phyloP scores from a whole-genome alignment of 2,797 vertebrate species.

The Sebastes trivittatus region DNA sequence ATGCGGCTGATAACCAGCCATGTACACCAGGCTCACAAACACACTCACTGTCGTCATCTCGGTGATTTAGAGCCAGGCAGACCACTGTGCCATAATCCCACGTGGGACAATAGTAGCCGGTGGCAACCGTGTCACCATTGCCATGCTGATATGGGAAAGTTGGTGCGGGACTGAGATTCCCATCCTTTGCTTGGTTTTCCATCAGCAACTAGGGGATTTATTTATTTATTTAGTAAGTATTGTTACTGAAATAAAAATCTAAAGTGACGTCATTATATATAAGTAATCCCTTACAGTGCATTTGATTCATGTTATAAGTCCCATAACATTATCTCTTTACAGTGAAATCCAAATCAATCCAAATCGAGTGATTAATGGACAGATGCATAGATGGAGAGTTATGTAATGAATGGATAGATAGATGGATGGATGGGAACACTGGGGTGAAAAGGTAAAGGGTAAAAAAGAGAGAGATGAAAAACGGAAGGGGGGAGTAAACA shows the following conservation, averaged over 20 bases:
- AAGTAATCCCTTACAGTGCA: neutral
- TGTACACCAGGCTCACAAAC: constrained; percentile 55
- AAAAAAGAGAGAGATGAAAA: neutral
- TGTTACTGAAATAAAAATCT: neutral
- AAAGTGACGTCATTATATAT: neutral
- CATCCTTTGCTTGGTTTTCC: neutral
- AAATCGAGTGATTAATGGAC: neutral
- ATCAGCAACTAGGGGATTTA: neutral
- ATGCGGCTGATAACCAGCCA: constrained; percentile 56
- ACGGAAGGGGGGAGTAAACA: neutral
- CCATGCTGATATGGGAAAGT: constrained; percentile 25
- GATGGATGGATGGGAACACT: neutral
- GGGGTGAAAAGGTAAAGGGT: neutral
- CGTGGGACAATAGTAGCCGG: constrained; percentile 53
- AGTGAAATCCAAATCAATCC: neutral
- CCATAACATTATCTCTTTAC: neutral
- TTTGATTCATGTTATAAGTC: neutral
- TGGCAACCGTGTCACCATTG: constrained; percentile 56
- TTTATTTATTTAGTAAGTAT: neutral
- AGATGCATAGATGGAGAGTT: neutral
- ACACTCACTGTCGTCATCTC: constrained; percentile 43
- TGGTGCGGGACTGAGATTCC: constrained; percentile 13
- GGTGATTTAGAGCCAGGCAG: constrained; percentile 49
- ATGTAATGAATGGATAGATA: neutral
- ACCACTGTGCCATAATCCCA: constrained; percentile 48